A percentile compares a stretch with the other conserved stretches of the same genome.
Evolutionary conservation across 1,140 invertebrate species (phyloP).

Genomic region (Drosophila subpulchrella): DNA sequence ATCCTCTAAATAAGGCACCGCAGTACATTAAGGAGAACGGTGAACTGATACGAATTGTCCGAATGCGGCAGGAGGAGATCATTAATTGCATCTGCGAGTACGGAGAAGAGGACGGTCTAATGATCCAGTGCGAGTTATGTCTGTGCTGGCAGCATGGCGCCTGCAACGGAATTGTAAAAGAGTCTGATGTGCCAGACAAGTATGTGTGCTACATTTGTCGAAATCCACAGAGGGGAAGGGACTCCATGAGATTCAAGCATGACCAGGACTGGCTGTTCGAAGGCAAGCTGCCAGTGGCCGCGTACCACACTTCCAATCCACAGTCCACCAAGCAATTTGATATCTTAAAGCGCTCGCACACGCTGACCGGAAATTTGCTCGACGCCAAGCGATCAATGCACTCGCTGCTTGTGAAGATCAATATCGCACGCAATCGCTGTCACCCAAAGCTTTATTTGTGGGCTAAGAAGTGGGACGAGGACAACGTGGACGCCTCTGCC

Average conservation of each 20-base stretch:
- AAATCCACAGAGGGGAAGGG: constrained; percentile 90
- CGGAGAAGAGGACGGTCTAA: constrained; percentile 95
- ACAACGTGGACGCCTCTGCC: constrained; percentile 47
- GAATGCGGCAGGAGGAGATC: constrained; percentile 91
- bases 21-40: constrained; percentile 86
- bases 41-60: constrained; percentile 88
- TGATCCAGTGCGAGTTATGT: constrained; percentile 98
- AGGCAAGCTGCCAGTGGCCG: constrained; percentile 89
- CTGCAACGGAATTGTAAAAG: constrained; percentile 93
- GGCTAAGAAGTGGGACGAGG: constrained; percentile 92
- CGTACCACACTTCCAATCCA: constrained; percentile 84
- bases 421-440: constrained; percentile 91
- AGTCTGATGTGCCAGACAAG: constrained; percentile 93
- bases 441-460: constrained; percentile 94
- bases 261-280: constrained; percentile 95
- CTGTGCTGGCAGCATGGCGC: constrained; percentile 97
- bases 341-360: constrained; percentile 88
- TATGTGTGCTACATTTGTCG: constrained; percentile 95
- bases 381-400: constrained; percentile 89
- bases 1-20: constrained; percentile 25
- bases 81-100: constrained; percentile 93
- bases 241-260: constrained; percentile 90
- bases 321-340: constrained; percentile 82
- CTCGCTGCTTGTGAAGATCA: constrained; percentile 90
- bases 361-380: constrained; percentile 89